A percentile compares a stretch with the other conserved stretches of the same genome.
These are phyloP conservation scores for Cossypha niveicapilla DNA, from an alignment of 2,797 vertebrate species.

Conservation along the genomic window DNA sequence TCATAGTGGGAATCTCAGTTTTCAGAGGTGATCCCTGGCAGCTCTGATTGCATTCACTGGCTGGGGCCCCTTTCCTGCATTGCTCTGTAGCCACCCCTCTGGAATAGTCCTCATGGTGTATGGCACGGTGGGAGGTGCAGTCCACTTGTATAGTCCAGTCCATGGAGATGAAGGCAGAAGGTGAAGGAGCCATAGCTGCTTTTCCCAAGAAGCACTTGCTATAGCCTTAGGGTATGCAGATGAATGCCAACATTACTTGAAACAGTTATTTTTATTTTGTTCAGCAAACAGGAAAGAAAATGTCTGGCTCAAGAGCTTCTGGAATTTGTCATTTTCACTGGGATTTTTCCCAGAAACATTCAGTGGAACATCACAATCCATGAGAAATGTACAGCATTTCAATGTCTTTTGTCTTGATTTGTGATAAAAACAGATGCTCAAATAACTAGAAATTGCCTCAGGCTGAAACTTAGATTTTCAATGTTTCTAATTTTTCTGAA, in stretches of 20 bases:
- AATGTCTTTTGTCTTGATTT: conserved; percentile 1
- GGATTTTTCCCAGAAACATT: neutral
- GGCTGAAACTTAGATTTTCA: neutral
- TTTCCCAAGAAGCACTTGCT: neutral
- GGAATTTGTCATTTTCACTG: neutral
- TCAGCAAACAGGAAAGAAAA: neutral
- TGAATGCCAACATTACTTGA: neutral
- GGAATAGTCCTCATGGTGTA: neutral
- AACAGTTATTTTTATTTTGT: neutral
- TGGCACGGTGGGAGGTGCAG: neutral
- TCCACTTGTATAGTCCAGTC: neutral
- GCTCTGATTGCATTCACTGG: neutral
- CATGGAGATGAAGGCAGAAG: neutral
- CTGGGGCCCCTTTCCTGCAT: neutral
- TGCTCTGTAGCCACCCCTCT: neutral
- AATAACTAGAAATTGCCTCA: neutral
- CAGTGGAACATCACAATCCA: neutral
- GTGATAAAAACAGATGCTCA: neutral
- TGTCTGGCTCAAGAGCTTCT: neutral
- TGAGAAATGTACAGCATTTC: neutral
- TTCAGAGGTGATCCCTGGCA: neutral
- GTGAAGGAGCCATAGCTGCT: neutral
- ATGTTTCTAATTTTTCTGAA: neutral
- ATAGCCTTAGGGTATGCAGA: neutral
- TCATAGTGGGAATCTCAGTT: neutral